Base-by-base conservation (phyloP, 1,140 invertebrate species). In the Melanaphis sacchari region DNA sequence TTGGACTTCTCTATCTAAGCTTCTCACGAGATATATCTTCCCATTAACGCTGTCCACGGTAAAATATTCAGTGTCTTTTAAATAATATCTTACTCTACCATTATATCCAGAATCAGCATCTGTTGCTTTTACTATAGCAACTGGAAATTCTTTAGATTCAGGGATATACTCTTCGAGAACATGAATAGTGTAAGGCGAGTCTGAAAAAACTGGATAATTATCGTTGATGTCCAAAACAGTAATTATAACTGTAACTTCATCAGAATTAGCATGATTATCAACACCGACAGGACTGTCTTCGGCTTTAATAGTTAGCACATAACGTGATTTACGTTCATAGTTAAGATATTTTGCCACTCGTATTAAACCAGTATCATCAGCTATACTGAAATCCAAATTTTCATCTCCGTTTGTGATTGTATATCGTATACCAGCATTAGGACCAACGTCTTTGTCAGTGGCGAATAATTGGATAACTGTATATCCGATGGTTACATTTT, bases 21-120 rank as follows among this genome's bases (percentile, higher is more conserved):
- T 96, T 93, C 97, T 96, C 82, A 98, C 95, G 81, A 99, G 96
- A 26, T 97, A 97, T 94, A 99, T 98, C 95, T 98, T 97, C 22
- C 98, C 98, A 49, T 97, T 98, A 26, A 97, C 98, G 24, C 98
- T 97, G 95, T 99, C 98, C 94, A 99, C 98, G 94, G 97, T 96
- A 95, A 98, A 99, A 93, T 98, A 95, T 95, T 98, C 97, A 11
- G 97, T 97, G 95, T 98, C 98, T 95, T 99, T 98, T 93, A 99
- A 96, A 95, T 98, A 98, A 95, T 99, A 99, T 46, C 98, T 96
- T 43, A 99, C 97, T 95, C 98, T 97, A 93, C 97, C 97, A 95
- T 98, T 98, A 95, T 98, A 98, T 87, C 97, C 97, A n/a, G 97
- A 97, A 95, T 99, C 98, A 8, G 98, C 98, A 95, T 99, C 98